A percentile compares a stretch with the other conserved stretches of the same genome.
These are phyloP conservation scores for Atta texana DNA, from an alignment of 1,140 invertebrate genomes.

Conservation along the genomic window DNA sequence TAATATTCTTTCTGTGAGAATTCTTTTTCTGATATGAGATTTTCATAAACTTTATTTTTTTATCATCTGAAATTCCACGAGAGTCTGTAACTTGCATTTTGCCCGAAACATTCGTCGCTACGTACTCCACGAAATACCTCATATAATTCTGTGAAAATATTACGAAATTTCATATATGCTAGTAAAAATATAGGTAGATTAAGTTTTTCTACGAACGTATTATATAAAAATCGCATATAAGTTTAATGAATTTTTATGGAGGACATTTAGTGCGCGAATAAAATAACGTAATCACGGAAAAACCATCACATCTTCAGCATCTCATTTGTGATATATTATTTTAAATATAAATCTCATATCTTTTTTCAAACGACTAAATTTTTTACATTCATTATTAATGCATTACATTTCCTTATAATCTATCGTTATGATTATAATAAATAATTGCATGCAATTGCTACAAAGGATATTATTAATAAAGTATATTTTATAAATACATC, in stretches of 20 bases:
- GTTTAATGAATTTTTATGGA: not conserved
- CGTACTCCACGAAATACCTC: not conserved
- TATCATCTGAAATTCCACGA: not conserved
- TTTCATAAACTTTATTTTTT: slow-evolving; percentile 44
- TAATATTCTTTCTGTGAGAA: not conserved
- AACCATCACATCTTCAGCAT: not conserved
- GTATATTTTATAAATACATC: slow-evolving; percentile 1
- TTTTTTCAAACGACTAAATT: not conserved
- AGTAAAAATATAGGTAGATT: slow-evolving; percentile 9
- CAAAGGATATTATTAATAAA: not conserved
- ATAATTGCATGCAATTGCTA: not conserved
- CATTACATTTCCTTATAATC: not conserved
- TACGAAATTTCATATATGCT: slow-evolving; percentile 9
- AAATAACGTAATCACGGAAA: not conserved
- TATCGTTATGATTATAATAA: not conserved
- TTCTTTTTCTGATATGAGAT: not conserved
- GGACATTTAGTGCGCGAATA: not conserved
- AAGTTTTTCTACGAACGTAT: not conserved
- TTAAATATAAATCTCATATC: not conserved
- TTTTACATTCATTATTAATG: not conserved
- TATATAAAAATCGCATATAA: not conserved
- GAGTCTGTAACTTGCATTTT: not conserved
- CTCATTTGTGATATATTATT: not conserved
- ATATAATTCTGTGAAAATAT: slow-evolving; percentile 30
- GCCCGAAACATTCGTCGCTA: not conserved